Conservation (phyloP, 2,113 vertebrate species). For the Lanius ludovicianus region DNA sequence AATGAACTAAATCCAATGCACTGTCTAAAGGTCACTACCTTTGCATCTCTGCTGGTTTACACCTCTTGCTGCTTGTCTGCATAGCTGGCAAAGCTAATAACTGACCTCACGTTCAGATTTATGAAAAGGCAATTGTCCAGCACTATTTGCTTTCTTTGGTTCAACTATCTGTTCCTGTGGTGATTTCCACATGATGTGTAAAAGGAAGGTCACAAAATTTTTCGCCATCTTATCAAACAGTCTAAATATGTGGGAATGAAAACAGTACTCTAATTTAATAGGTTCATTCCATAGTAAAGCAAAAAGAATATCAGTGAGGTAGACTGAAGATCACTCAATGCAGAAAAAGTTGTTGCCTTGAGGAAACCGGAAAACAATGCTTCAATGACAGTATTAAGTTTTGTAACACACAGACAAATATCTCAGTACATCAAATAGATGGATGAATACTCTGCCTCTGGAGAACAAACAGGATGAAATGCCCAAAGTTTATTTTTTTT, state of each 20-base stretch:
- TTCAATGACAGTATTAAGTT: background rate
- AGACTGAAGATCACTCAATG: background rate
- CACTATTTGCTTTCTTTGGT: slow-evolving; percentile 28
- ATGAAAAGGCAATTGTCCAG: slow-evolving; percentile 14
- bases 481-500: background rate
- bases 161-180: slow-evolving; percentile 21
- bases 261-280: background rate
- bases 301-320: background rate
- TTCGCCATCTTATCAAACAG: background rate
- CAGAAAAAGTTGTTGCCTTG: background rate
- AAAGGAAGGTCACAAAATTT: slow-evolving; percentile 28
- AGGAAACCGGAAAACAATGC: background rate
- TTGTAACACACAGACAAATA: background rate
- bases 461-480: background rate
- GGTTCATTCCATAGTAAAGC: background rate
- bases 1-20: background rate
- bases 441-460: background rate
- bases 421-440: background rate
- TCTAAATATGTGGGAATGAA: background rate
- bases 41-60: background rate
- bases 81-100: slow-evolving; percentile 2
- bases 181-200: slow-evolving; percentile 36
- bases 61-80: background rate
- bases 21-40: background rate
- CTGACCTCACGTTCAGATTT: slow-evolving; percentile 34